Percentiles rank a stretch among this genome's conserved stretches.
phyloP scores from a whole-genome alignment of 64 coral and sea anemone species.

The Actinia tenebrosa region DNA sequence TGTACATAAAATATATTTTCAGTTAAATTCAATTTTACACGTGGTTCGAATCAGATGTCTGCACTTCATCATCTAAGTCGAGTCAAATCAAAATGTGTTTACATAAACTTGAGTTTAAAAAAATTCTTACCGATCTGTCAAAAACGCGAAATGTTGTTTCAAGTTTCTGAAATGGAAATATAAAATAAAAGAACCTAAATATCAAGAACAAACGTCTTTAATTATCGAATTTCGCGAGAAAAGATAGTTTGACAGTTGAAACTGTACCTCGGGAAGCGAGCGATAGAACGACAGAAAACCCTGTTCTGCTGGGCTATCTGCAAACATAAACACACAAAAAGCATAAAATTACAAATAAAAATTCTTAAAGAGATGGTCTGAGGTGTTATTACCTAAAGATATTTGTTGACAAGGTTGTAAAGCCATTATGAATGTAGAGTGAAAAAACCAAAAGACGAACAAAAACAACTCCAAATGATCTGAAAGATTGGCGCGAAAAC shows the following conservation, averaged over 20 bases:
- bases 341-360: not conserved
- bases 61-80: too few species aligned
- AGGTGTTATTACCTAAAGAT: constrained; percentile 60
- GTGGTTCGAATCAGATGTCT: too few species aligned
- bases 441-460: not conserved
- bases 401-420: constrained; percentile 88
- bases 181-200: not conserved
- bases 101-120: not conserved
- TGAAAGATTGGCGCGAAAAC: not conserved
- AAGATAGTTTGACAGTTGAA: not conserved
- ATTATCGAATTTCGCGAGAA: not conserved
- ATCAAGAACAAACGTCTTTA: not conserved
- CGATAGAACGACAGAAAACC: constrained; percentile 84
- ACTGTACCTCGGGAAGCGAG: constrained; percentile 62
- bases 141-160: constrained; percentile 95
- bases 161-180: constrained; percentile 61
- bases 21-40: too few species aligned
- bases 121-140: constrained; percentile 79
- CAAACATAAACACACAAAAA: not conserved
- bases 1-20: too few species aligned
- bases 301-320: constrained; percentile 76
- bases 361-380: not conserved
- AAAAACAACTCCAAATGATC: constrained; percentile 25
- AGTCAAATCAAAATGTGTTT: not conserved
- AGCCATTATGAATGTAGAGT: constrained; percentile 34